phyloP scores from a whole-genome alignment of 1,140 invertebrate species.

The Drosophila setifemur region DNA sequence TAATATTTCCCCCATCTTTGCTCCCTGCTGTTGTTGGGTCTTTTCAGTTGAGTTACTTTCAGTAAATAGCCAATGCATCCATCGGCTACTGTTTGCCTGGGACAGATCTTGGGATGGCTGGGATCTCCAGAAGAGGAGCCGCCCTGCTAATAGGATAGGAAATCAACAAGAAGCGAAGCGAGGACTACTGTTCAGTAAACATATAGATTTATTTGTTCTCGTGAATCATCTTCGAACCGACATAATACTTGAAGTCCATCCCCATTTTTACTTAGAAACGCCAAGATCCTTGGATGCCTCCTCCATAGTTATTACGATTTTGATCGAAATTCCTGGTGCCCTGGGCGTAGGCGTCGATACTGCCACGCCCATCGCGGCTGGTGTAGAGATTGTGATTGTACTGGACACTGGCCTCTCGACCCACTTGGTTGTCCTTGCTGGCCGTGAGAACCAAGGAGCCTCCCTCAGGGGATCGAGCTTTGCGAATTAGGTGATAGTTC shows the following conservation, averaged over 20 bases:
- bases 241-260: conserved; percentile 1
- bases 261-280: conserved; percentile 59
- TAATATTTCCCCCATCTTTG: neutral
- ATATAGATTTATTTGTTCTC: neutral
- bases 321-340: conserved; percentile 56
- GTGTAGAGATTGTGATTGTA: conserved; percentile 68
- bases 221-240: conserved; percentile 1
- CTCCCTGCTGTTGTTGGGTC: conserved; percentile 2
- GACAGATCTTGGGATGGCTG: conserved; percentile 1
- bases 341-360: conserved; percentile 71
- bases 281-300: conserved; percentile 48
- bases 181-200: neutral
- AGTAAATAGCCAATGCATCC: conserved; percentile 25
- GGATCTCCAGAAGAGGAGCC: neutral
- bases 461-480: conserved; percentile 40
- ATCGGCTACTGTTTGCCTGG: conserved; percentile 30
- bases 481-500: conserved; percentile 10
- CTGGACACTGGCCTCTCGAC: conserved; percentile 49
- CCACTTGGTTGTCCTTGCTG: conserved; percentile 41
- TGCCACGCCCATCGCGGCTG: conserved; percentile 62
- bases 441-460: conserved; percentile 41
- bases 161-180: neutral
- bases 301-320: conserved; percentile 60
- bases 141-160: conserved; percentile 7
- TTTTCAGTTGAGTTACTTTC: conserved; percentile 32